These are phyloP conservation scores for Mesoclemmys tuberculata DNA, from an alignment of 2,113 vertebrate genomes.

Conservation along the genomic window DNA sequence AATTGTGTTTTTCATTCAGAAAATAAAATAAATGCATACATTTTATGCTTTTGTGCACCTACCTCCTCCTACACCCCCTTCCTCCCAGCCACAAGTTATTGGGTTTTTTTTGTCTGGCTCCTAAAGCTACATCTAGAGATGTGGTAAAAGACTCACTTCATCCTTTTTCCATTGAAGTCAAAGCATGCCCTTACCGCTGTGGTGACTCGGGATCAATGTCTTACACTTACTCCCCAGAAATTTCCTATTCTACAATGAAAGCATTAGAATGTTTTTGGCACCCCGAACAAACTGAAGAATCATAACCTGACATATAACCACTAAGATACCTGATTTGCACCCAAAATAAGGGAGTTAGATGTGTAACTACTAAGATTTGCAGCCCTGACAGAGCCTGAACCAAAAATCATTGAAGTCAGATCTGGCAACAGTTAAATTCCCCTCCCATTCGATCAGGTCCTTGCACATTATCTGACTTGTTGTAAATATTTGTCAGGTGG, in stretches of 20 bases:
- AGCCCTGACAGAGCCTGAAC: not conserved
- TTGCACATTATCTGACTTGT: not conserved
- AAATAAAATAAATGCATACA: not conserved
- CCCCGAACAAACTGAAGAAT: too few species aligned
- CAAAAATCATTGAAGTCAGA: not conserved
- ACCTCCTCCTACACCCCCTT: accelerated
- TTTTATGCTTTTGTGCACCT: not conserved
- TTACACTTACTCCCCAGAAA: not conserved
- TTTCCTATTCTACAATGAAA: not conserved
- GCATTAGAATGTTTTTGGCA: not conserved
- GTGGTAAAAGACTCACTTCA: not conserved
- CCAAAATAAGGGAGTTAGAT: not conserved
- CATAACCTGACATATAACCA: too few species aligned
- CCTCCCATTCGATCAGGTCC: not conserved
- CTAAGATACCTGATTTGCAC: not conserved
- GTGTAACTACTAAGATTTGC: not conserved
- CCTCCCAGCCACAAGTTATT: too few species aligned
- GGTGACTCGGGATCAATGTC: not conserved
- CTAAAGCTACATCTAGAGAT: not conserved
- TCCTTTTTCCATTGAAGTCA: not conserved
- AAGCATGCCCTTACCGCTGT: not conserved
- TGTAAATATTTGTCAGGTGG: not conserved
- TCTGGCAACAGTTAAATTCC: not conserved
- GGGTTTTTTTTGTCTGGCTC: not conserved
- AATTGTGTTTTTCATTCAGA: accelerated